phyloP scores from a whole-genome alignment of 2,113 vertebrate genomes.

The Pan troglodytes region NHGRI_mPanTro3-v2.1_pri NC_072408.2:12862501-12863000 shows the following conservation, averaged over 20 bases:
- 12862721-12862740: background rate
- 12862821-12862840: background rate
- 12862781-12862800: background rate
- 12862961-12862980: background rate
- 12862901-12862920: background rate
- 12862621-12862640: background rate
- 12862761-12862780: background rate
- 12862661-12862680: background rate
- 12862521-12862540: background rate
- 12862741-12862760: background rate
- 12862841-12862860: background rate
- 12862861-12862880: background rate
- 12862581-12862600: background rate
- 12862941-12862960: background rate
- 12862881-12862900: background rate
- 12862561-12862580: background rate
- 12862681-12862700: background rate
- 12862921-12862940: background rate
- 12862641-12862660: background rate
- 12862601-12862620: background rate
- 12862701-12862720: background rate
- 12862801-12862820: background rate
- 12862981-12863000: background rate
- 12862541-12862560: background rate
- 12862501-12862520: background rate